Conservation (phyloP, 2,888 invertebrate species). For the Cephus runcator region DNA sequence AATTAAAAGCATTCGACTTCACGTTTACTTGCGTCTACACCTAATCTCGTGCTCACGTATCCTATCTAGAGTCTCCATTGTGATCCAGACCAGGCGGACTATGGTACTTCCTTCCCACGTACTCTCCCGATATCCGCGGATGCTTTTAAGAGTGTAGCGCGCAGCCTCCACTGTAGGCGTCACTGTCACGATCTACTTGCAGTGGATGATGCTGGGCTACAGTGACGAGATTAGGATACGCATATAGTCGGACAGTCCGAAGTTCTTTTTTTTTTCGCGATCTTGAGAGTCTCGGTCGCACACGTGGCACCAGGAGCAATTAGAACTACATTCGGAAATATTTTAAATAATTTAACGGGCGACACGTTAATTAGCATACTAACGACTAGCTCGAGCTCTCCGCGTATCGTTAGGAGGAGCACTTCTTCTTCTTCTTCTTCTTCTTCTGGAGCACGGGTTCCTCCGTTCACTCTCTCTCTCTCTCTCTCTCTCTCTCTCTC, state of each 20-base stretch:
- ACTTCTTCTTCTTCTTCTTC: not conserved
- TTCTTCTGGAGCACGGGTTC: not conserved
- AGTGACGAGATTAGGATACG: not conserved
- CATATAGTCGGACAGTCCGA: not conserved
- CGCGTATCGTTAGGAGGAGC: slow-evolving; percentile 11
- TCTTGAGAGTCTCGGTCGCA: slow-evolving; percentile 11
- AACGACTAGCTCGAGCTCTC: slow-evolving; percentile 58
- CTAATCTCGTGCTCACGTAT: not conserved
- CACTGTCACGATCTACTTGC: not conserved
- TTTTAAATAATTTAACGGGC: slow-evolving; percentile 56
- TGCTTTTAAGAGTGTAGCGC: not conserved
- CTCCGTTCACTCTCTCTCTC: not conserved
- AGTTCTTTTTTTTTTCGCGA: not conserved
- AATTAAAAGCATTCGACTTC: not conserved
- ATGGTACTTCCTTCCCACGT: not conserved
- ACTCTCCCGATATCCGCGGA: not conserved
- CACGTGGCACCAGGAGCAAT: slow-evolving; percentile 38
- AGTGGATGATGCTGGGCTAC: not conserved
- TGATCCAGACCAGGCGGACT: not conserved
- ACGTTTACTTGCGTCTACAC: not conserved
- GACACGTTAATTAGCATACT: slow-evolving; percentile 61
- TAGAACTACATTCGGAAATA: slow-evolving; percentile 43
- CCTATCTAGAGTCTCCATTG: not conserved
- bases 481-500: not conserved
- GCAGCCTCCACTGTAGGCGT: not conserved